Base-by-base conservation (phyloP, 2,113 vertebrate genomes). In the Equus quagga region DNA sequence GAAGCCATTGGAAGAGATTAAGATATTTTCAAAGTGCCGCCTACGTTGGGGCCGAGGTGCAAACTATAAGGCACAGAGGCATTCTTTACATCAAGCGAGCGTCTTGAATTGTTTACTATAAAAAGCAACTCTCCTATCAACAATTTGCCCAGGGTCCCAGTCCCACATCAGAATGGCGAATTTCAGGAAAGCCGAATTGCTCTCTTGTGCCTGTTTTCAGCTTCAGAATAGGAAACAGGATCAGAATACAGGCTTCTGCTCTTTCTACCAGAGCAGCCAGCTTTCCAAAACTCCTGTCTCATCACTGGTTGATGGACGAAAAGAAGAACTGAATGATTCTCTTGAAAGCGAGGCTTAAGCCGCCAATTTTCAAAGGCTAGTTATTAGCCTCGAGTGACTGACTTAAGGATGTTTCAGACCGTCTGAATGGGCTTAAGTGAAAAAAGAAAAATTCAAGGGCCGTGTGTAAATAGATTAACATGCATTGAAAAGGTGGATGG, bases 401-500 rank as follows among this genome's bases (percentile, higher is more conserved):
- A 3, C 31, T 26, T 62, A 28, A 11, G 4, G 18, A 15, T 8
- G 33, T 62, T 62, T 73, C 67, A 36, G 62, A 24, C 62, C 8
- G 0, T 51, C 56, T n/a, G 28, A 46, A 24, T 10, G 46, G 10
- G 60, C 19, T 65, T 33, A 8, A 33, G 6, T 64, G 72, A 8
- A 28, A 36, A 5, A 51, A n/a, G 24, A 51, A 67, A 24, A 28
- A 21, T 24, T 13, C 13, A 18, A 56, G n/a, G 4, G 2, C 60
- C 2, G 0, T 15, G 14, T 33, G 46, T 56, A 44, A 6, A 31
- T 15, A 24, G 12, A 6, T 21, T 6, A 6, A 26, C 3, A 4
- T 3, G 11, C 6, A 3, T 0, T 0, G 3, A 19, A 18, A 51
- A 14, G 4, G 24, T 18, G 24, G 54, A 15, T 2, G 73, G 33